Conservation (phyloP, 2,888 invertebrate species). For the Parochlus steinenii region DNA sequence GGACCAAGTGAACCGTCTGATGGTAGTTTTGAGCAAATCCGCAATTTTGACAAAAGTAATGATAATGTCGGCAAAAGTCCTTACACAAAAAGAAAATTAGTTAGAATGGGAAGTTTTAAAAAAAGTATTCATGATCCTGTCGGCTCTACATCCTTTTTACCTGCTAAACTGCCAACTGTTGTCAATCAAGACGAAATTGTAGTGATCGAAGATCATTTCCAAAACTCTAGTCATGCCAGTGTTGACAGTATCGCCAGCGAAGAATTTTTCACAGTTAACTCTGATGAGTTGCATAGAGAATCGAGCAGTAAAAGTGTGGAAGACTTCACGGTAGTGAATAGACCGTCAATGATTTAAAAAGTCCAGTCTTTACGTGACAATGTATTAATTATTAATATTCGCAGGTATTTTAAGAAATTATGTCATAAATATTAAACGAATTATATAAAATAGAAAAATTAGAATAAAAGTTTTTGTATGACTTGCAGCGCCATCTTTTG, state of each 20-base stretch:
- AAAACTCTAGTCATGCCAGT: neutral
- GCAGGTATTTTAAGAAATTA: too few relatives aligned
- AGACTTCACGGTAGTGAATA: too few relatives aligned
- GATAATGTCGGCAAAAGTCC: slow-evolving; percentile 3
- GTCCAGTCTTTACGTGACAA: too few relatives aligned
- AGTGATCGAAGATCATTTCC: slow-evolving; percentile 10
- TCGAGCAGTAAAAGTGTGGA: too few relatives aligned
- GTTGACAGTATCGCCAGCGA: slow-evolving; percentile 1
- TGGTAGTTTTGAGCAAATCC: slow-evolving; percentile 3
- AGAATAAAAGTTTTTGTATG: too few relatives aligned
- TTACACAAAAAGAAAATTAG: slow-evolving; percentile 4
- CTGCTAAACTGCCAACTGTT: neutral
- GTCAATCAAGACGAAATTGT: neutral
- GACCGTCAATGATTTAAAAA: too few relatives aligned
- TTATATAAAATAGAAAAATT: too few relatives aligned
- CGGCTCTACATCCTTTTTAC: neutral
- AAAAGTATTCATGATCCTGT: neutral
- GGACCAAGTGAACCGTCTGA: neutral
- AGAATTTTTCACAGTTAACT: slow-evolving; percentile 10
- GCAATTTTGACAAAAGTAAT: slow-evolving; percentile 4
- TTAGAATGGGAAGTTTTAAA: slow-evolving; percentile 2
- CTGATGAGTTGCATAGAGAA: slow-evolving; percentile 1
- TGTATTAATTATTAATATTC: too few relatives aligned
- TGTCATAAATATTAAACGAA: too few relatives aligned
- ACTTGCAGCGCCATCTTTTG: too few relatives aligned